Conservation (phyloP, 2,113 vertebrate genomes). For the Stigmatopora nigra region DNA sequence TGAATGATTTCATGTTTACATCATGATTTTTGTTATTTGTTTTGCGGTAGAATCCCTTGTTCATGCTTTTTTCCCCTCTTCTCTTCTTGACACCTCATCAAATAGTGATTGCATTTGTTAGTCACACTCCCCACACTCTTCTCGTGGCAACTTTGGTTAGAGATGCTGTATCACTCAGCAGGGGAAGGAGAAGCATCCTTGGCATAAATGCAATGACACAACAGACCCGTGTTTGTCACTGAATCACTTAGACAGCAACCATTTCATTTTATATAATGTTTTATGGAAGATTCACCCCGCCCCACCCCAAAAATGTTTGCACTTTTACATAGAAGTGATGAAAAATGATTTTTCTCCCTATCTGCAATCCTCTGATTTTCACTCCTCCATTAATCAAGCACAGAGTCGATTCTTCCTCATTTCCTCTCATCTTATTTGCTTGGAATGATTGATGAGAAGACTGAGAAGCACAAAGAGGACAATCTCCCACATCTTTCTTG, state of each 20-base stretch:
- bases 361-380: slow-evolving; percentile 30
- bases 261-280: background rate
- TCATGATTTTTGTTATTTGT: too few relatives aligned
- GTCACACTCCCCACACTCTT: background rate
- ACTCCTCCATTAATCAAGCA: slow-evolving; percentile 35
- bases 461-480: slow-evolving; percentile 21
- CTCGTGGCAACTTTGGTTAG: background rate
- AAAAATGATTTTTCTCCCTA: slow-evolving; percentile 4
- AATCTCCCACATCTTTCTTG: slow-evolving; percentile 40
- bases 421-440: slow-evolving; percentile 19
- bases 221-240: background rate
- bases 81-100: background rate
- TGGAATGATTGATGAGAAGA: slow-evolving; percentile 41
- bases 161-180: background rate
- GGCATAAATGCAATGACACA: background rate
- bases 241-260: background rate
- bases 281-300: slow-evolving; percentile 22
- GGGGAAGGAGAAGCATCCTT: background rate
- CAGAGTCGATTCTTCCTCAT: slow-evolving; percentile 17
- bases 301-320: background rate
- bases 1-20: too few relatives aligned
- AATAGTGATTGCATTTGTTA: background rate
- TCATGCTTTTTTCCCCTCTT: too few relatives aligned
- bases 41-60: too few relatives aligned
- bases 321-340: slow-evolving; percentile 7